Percentiles rank a stretch among this genome's conserved stretches.
These are phyloP conservation scores for Stenodera caucasica DNA, from an alignment of 2,888 invertebrate genomes.

Conservation along the genomic window DNA sequence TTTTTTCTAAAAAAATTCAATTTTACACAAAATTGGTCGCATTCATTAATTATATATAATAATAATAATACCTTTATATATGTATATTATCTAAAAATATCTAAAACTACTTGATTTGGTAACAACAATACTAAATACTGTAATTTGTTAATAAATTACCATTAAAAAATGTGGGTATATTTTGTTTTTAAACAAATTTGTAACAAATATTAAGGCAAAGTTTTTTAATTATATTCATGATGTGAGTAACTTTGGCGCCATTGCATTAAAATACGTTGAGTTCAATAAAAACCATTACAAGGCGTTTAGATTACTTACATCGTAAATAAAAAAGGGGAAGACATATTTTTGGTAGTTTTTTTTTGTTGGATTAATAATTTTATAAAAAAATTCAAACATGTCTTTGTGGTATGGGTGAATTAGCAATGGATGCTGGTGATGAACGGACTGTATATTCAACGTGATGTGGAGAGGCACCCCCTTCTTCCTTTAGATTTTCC, in stretches of 20 bases:
- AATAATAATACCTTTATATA: background rate
- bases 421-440: constrained; percentile 45
- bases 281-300: too few species aligned
- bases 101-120: constrained; percentile 27
- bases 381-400: constrained; percentile 33
- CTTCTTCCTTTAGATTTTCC: constrained; percentile 65
- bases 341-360: background rate
- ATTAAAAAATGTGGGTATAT: constrained; percentile 11
- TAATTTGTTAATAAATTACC: constrained; percentile 33
- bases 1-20: too few species aligned
- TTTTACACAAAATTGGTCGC: background rate
- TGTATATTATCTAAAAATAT: background rate
- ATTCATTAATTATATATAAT: background rate
- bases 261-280: too few species aligned
- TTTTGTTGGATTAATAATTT: background rate
- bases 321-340: background rate
- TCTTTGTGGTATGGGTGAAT: constrained; percentile 46
- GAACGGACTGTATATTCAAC: constrained; percentile 57
- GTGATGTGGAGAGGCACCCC: constrained; percentile 66
- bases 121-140: constrained; percentile 39
- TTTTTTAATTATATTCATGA: background rate
- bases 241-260: too few species aligned
- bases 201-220: constrained; percentile 3
- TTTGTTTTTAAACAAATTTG: background rate
- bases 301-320: background rate